Base-by-base conservation (phyloP, 2,113 vertebrate species). In the Hippoglossus stenolepis region DNA sequence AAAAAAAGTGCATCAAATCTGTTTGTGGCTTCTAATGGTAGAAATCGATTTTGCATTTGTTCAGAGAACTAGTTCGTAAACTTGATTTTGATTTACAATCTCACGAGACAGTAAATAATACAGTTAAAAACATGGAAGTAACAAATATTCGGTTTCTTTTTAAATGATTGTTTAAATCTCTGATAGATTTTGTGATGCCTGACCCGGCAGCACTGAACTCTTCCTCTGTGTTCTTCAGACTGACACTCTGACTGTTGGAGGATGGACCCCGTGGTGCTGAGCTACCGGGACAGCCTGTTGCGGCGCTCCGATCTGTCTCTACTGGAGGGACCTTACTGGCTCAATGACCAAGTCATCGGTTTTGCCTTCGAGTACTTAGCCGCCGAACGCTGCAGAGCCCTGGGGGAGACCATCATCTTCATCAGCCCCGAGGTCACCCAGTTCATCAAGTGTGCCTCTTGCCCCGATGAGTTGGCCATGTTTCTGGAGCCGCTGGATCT, bases 401-500 rank as follows among this genome's bases (percentile, higher is more conserved):
- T 95, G 26, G 83, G 91, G 0, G 89, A 94, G 18, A 85, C 85
- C 0, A 89, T 95, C 18, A 93, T 95, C 56, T 98, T 99, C 87
- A 95, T 99, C 91, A 94, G 98, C 80, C 98, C 98, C 0, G 96
- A 99, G 89, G 98, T 99, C 85, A 96, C 97, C 49, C 98, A 99
- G 90, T 99, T 98, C 91, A 98, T 99, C 90, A 99, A 99, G 75
- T 99, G 96, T 65, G 93, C 96, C 20, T 93, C 95, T 45, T 95
- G 91, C 61, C 94, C 93, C 12, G 94, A 95, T 51, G 98, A 99
- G 85, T 87, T 98, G 4, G 93, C 96, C 24, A 43, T 96, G 24
- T 99, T 99, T 84, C 95, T 99, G 43, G 95, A 97, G 85, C 97
- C 98, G 0, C 91, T 99, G 88, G 92, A 92, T 61, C 95, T 99